Evolutionary conservation across 2,113 vertebrate species (phyloP), one percentile per base, ranked within the genome.

Genomic region (Phalacrocorax brasilianus): DNA sequence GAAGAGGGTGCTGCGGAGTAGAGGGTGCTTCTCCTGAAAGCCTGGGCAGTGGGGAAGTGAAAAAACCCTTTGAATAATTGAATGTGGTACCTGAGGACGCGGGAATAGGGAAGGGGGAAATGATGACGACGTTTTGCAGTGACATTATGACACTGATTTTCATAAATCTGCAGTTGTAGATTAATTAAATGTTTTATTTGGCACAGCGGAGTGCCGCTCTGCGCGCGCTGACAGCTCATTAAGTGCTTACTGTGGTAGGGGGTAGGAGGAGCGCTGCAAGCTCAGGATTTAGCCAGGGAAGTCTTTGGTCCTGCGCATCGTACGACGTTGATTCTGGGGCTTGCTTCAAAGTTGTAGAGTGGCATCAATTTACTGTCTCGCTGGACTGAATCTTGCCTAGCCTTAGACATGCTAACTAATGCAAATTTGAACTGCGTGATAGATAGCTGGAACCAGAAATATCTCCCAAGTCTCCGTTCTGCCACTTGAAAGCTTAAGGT

Each of bases 361-460:
- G 65, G 74, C 83, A 95, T 95, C 93, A 96, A 93, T 96, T 97
- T 96, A 79, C 49, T 93, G 32, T 97, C 89, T 95, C 16, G 10
- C 53, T 91, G 74, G 85, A 83, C 83, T 96, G 83, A 89, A 68
- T 95, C 86, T 62, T 85, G 65, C 71, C 79, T 96, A 91, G 56
- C 19, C 32, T 94, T 93, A 86, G 65, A 53, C 71, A 44, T 87
- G 91, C 90, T 85, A 96, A 88, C 78, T 91, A 93, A 96, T 95
- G 94, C 86, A 96, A 65, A 96, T 93, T 87, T 89, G 84, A 94
- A 68, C 96, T 90, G 67, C 2, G 6, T 96, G 93, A 96, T 94
- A 95, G 95, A 97, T 96, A 42, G 93, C 91, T 95, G 85, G 72
- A 96, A 85, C 45, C 74, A 95, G 74, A 82, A 86, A 88, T 91